phyloP scores from a whole-genome alignment of 2,113 vertebrate species.

The Spilogale gracilis region DNA sequence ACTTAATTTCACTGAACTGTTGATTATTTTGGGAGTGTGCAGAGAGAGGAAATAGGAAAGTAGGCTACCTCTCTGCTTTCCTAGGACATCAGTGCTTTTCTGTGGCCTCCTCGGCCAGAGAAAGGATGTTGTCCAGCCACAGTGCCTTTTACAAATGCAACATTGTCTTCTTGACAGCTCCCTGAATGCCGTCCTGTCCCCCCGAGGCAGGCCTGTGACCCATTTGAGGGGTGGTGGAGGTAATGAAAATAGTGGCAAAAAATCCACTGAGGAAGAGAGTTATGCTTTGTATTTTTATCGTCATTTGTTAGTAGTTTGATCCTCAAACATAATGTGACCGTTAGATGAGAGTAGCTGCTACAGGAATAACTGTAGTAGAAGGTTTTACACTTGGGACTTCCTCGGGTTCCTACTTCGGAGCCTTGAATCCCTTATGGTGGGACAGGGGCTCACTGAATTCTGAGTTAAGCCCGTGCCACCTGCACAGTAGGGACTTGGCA shows the following conservation, averaged over 20 bases:
- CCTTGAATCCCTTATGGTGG: too few relatives aligned
- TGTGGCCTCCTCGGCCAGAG: neutral
- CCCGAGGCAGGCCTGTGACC: neutral
- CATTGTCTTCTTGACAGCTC: neutral
- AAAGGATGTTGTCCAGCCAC: neutral
- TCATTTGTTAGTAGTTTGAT: neutral
- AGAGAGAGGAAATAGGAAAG: neutral
- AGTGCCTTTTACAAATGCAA: neutral
- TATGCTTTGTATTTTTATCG: neutral
- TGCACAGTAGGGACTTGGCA: neutral
- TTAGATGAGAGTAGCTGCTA: neutral
- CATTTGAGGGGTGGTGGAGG: neutral
- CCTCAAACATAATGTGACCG: neutral
- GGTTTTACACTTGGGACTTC: neutral
- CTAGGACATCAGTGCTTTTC: neutral
- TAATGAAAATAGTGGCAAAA: neutral
- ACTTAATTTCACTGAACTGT: conserved; percentile 53
- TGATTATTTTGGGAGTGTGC: neutral
- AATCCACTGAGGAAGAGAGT: neutral
- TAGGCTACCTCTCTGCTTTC: neutral
- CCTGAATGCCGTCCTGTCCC: neutral
- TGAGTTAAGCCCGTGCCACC: neutral
- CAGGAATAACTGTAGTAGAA: too few relatives aligned
- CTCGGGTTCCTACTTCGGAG: neutral
- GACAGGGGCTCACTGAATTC: neutral